Evolutionary conservation across 2,113 vertebrate genomes (phyloP), one percentile per base, ranked within the genome.

Genomic region (Lamprologus tigripictilis): DNA sequence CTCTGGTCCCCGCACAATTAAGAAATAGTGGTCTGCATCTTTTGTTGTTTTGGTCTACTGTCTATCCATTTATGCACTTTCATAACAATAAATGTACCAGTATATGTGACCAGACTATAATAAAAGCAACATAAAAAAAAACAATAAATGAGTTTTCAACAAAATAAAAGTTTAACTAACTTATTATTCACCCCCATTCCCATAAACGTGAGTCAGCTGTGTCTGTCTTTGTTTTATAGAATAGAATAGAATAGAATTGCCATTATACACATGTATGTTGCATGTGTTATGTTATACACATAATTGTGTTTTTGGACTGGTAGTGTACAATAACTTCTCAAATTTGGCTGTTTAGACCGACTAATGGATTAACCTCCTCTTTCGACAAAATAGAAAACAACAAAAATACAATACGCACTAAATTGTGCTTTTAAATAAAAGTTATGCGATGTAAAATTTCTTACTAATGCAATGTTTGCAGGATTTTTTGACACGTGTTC

Each of bases 21-120:
- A 4, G 66, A 79, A n/a, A n/a, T 78, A 90, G 45, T 68, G 92
- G 90, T 90, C 82, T 58, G 78, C 40, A 12, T 26, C 9, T 83
- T 47, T 49, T 49, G 23, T 19, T 49, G 9, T 28, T 73, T 47
- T 45, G 23, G 14, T 47, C 42, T 47, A 28, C 40, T 19, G 14
- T 45, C 42, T 73, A 1, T 28, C 14, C 14, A 76, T 76, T 49
- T 49, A 47, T 19, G 42, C 71, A 76, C 4, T 28, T 76, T 28
- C 13, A 28, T 31, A 28, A 76, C 42, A 19, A 42, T 47, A 76
- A 47, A 76, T 47, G 21, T 47, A 28, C 13, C 9, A 76, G 42
- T 19, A 11, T 28, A 45, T 47, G 68, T 23, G 37, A 42, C 21
- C 13, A 26, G 19, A 26, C 66, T 26, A 40, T 17, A 45, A 45